Percentiles rank a stretch among this genome's conserved stretches.
Conservation (phyloP, 2,888 invertebrate genomes). For the Hermaeophaga mercurialis region DNA sequence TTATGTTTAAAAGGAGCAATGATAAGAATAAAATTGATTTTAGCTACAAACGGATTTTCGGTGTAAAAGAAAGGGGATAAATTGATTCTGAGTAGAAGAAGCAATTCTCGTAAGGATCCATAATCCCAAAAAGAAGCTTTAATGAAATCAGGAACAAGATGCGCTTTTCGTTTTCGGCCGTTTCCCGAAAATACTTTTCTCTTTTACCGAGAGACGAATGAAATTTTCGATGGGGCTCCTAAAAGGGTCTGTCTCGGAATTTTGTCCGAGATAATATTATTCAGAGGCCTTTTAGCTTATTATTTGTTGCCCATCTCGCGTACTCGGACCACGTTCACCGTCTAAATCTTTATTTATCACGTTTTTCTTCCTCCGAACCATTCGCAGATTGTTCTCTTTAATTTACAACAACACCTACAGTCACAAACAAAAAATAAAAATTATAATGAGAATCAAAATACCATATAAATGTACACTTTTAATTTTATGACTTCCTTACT, state of each 20-base stretch:
- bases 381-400: neutral
- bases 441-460: no score
- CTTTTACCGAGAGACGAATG: constrained; percentile 2
- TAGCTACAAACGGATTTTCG: no score
- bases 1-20: no score
- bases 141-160: constrained; percentile 3
- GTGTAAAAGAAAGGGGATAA: constrained; percentile 4
- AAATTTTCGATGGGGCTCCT: constrained; percentile 10
- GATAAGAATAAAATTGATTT: no score
- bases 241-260: neutral
- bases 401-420: no score
- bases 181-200: neutral
- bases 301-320: constrained; percentile 24
- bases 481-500: no score
- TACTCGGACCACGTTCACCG: constrained; percentile 9
- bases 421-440: no score
- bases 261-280: constrained; percentile 23
- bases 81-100: neutral
- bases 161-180: neutral
- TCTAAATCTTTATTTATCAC: constrained; percentile 25
- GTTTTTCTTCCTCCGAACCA: neutral
- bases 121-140: constrained; percentile 6
- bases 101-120: constrained; percentile 1
- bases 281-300: constrained; percentile 21
- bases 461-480: no score